Evolutionary conservation across 2,888 invertebrate species (phyloP), one percentile per base, ranked within the genome.

Genomic region (Cecidostiba fungosa): DNA sequence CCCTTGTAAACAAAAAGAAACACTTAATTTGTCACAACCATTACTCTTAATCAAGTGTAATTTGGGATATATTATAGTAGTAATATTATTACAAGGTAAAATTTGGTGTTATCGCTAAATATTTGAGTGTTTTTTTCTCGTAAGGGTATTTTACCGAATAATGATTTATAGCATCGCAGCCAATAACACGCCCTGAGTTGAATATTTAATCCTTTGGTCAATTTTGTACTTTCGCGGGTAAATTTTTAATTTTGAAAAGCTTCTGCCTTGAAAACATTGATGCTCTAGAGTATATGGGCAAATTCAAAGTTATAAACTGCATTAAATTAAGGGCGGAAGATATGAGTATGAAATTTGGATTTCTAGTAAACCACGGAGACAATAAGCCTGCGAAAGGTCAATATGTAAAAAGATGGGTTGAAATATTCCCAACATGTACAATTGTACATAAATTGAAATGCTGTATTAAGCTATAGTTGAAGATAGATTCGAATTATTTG

Each of bases 401-500:
- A 83, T 77, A 23, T 54, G n/a, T 59, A 77, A 69, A 4, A 77
- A 72, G n/a, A 59, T 69, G n/a, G 32, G 23, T 39, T 10, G 3
- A 72, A 36, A n/a, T 43, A 70, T 82, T 54, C 36, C 72, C 50
- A 50, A 50, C 10, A 19, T 50, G 50, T 50, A 50, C 50, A 19
- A 50, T 50, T 50, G 50, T 70, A 73, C 39, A 72, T 72, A 80
- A 1, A 47, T 77, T 59, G 29, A 82, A 59, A 77, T 62, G 23
- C 39, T 47, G 72, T 83, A 83, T 47, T 77, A 77, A 70, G 59
- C 83, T 83, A n/a, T n/a, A 72, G 77, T 83, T 77, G 29, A 77
- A 8, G n/a, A 77, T n/a, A 32, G n/a, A 82, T 70, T 77, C n/a
- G 16, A 76, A 69, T 69, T 66, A 39, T n/a, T 39, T n/a, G 39